phyloP scores from a whole-genome alignment of 2,797 vertebrate species.

The Acanthiza pusilla region DNA sequence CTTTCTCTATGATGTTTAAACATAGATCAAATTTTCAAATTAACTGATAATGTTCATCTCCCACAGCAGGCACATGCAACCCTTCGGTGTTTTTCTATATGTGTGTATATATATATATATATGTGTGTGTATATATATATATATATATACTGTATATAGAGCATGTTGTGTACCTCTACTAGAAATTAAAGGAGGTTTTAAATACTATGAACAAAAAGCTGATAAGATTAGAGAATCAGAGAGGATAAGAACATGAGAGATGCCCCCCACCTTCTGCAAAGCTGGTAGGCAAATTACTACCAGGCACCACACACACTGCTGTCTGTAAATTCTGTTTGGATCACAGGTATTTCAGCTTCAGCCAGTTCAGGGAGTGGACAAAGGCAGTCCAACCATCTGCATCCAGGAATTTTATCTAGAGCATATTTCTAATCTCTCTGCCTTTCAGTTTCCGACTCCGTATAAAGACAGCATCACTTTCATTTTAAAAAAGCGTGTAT shows the following conservation, averaged over 20 bases:
- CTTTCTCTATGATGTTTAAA: background rate
- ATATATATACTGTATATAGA: background rate
- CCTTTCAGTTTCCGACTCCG: background rate
- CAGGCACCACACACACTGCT: background rate
- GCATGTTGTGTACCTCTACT: fast-evolving
- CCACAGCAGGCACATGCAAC: background rate
- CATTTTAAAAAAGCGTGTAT: background rate
- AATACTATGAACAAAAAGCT: background rate
- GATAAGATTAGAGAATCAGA: background rate
- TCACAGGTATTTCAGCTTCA: background rate
- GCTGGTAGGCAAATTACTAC: background rate
- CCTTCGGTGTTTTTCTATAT: background rate
- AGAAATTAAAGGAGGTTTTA: background rate
- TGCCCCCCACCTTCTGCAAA: background rate
- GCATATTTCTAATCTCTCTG: background rate
- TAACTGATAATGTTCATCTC: background rate
- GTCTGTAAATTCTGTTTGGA: background rate
- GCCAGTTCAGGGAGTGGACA: background rate
- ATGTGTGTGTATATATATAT: too few relatives aligned
- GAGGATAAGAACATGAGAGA: background rate
- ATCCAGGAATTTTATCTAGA: background rate
- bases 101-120: too few relatives aligned
- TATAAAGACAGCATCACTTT: background rate
- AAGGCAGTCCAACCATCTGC: background rate
- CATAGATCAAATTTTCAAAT: background rate